Percentiles rank a stretch among this genome's conserved stretches.
phyloP scores from a whole-genome alignment of 2,797 vertebrate species.

The Scarus forsteni region DNA sequence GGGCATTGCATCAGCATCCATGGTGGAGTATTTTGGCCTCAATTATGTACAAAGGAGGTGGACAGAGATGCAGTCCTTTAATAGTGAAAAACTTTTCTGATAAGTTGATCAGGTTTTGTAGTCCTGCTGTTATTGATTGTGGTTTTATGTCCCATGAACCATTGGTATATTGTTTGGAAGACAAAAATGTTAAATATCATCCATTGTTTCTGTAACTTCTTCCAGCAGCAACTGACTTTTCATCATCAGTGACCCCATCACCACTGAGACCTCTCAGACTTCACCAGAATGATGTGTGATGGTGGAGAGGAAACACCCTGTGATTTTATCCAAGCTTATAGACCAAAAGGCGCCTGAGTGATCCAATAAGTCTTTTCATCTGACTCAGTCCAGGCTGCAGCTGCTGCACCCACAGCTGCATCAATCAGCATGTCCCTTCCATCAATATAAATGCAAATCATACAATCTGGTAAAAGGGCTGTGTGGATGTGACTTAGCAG shows the following conservation, averaged over 20 bases:
- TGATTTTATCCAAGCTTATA: constrained; percentile 10
- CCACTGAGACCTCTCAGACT: constrained; percentile 6
- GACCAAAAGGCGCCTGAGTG: constrained; percentile 27
- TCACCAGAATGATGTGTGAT: constrained; percentile 21
- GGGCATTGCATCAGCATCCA: too few species aligned
- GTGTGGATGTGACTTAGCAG: constrained; percentile 48
- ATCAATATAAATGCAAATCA: constrained; percentile 78
- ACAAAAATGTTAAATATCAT: constrained; percentile 23
- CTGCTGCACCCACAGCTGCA: constrained; percentile 28
- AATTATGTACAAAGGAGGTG: too few species aligned
- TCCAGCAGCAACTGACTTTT: constrained; percentile 29
- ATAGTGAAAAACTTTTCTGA: too few species aligned
- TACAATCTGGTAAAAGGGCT: constrained; percentile 31
- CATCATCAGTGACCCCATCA: constrained; percentile 27
- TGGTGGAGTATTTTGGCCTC: too few species aligned
- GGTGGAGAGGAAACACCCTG: constrained; percentile 2
- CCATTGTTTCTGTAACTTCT: constrained; percentile 17
- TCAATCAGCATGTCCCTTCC: constrained; percentile 43
- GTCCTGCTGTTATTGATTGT: neutral
- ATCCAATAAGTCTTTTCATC: constrained; percentile 56
- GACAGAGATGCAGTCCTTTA: too few species aligned
- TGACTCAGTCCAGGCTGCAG: constrained; percentile 35
- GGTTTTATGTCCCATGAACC: too few species aligned
- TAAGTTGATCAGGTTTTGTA: too few species aligned
- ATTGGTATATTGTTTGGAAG: neutral